phyloP scores from a whole-genome alignment of 1,140 invertebrate genomes.

The Acromyrmex echinatior region DNA sequence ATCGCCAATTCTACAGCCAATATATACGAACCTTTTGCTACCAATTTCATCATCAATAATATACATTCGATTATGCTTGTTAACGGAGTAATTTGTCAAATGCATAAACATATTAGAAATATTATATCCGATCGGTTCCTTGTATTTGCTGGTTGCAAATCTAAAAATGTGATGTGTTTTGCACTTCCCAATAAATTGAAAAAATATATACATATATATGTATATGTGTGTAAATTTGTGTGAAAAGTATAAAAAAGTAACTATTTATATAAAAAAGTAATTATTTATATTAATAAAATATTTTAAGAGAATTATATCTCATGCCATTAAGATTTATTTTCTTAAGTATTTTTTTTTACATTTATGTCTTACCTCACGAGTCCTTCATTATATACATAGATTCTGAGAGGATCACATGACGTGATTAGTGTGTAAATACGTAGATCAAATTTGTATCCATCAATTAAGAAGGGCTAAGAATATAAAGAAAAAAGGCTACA shows the following conservation, averaged over 20 bases:
- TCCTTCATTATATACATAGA: constrained; percentile 98
- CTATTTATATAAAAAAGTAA: background rate
- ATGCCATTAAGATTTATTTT: background rate
- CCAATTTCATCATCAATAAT: constrained; percentile 92
- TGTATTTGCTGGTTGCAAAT: constrained; percentile 95
- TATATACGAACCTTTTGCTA: constrained; percentile 90
- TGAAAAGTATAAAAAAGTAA: too few relatives aligned
- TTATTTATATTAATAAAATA: background rate
- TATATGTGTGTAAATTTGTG: background rate
- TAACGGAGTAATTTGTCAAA: constrained; percentile 98
- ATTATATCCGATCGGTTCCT: constrained; percentile 93
- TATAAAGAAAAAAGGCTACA: constrained; percentile 35
- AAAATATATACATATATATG: background rate
- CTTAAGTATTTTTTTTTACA: background rate
- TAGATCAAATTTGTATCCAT: constrained; percentile 99
- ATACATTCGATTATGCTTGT: constrained; percentile 95
- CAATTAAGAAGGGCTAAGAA: constrained; percentile 93
- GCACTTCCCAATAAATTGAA: background rate
- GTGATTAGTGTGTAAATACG: constrained; percentile 97
- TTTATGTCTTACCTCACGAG: constrained; percentile 90
- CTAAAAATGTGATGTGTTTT: constrained; percentile 82
- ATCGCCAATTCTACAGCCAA: background rate
- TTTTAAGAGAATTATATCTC: background rate
- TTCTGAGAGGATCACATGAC: constrained; percentile 96
- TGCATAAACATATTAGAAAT: constrained; percentile 97